A percentile compares a stretch with the other conserved stretches of the same genome.
phyloP scores from a whole-genome alignment of 2,888 invertebrate genomes.

The Agrochola lychnidis region DNA sequence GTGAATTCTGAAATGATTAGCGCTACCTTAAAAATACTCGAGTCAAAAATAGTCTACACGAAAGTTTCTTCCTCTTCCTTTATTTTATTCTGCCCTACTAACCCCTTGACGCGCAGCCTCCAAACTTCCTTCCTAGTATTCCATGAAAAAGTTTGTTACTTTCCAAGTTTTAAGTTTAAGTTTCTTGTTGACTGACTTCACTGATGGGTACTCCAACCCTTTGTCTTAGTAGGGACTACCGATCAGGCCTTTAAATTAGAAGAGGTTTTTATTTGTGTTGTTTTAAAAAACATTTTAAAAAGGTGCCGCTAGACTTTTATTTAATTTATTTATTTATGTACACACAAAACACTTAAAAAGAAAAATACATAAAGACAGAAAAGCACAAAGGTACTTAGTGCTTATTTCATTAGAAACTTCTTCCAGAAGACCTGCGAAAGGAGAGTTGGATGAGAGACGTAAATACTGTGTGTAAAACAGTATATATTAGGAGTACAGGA shows the following conservation, averaged over 20 bases:
- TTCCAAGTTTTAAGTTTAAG: constrained; percentile 25
- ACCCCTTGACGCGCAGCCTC: constrained; percentile 15
- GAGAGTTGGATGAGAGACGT: too few species aligned
- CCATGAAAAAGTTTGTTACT: constrained; percentile 25
- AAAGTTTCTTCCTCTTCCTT: constrained; percentile 15
- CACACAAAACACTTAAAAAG: too few species aligned
- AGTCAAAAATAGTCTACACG: neutral
- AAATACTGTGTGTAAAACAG: too few species aligned
- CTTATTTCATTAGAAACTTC: too few species aligned
- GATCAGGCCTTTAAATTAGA: neutral
- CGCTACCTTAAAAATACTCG: neutral
- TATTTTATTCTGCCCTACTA: constrained; percentile 16
- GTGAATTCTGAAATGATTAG: neutral
- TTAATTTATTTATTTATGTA: neutral
- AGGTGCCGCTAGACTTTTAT: neutral
- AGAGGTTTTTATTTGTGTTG: neutral
- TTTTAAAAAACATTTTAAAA: neutral
- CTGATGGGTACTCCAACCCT: constrained; percentile 10
- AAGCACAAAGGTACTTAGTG: too few species aligned
- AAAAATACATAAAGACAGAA: too few species aligned
- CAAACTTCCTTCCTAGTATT: neutral
- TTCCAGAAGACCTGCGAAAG: too few species aligned
- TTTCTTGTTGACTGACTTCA: constrained; percentile 27
- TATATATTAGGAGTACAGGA: too few species aligned
- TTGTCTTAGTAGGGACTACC: constrained; percentile 10